Base-by-base conservation (phyloP, 1,140 invertebrate species). In the Leptinotarsa lineolata region DNA sequence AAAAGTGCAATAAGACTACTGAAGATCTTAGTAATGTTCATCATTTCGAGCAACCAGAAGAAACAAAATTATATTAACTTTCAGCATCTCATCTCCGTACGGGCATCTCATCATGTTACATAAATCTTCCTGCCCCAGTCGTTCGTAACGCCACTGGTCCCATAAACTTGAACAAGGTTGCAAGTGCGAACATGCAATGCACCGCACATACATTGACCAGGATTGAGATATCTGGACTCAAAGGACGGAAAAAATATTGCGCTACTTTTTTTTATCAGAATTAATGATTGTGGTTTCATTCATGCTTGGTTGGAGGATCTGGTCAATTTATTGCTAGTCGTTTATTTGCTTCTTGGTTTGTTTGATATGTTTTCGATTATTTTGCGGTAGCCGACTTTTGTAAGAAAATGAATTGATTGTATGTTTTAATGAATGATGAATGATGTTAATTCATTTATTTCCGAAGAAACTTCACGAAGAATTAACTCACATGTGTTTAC, bases 211-310 rank as follows among this genome's bases (percentile, higher is more conserved):
- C 72, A 70, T 74, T 67, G 64, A 70, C 72, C 72, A 70, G 73
- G 72, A 78, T 78, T 77, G 75, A 78, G 77, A 78, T 77, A 78
- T 78, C 75, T 69, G 66, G 73, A 69, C 71, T 76, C 76, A 76
- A 76, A 77, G 74, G 66, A 66, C 73, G 64, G 71, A 77, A 77
- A 79, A 79, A 79, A 75, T 75, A 75, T 70, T 75, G 70, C 72
- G 65, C 75, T 68, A 75, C 63, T 79, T 79, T 77, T 54, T 79
- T 79, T 66, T 73, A 59, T 24, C 18, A 60, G 68, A 68, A 79
- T 79, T 77, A 79, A 79, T 76, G 76, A 76, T 78, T 73, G 76
- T 74, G 78, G 76, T 76, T 79, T 73, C 76, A 78, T 79, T 79
- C 78, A 79, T 79, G 78, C 76, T 78, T 78, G 74, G 74, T 72